phyloP scores from a whole-genome alignment of 2,797 vertebrate species.

The Tokudaia tokunoshimensis region DNA sequence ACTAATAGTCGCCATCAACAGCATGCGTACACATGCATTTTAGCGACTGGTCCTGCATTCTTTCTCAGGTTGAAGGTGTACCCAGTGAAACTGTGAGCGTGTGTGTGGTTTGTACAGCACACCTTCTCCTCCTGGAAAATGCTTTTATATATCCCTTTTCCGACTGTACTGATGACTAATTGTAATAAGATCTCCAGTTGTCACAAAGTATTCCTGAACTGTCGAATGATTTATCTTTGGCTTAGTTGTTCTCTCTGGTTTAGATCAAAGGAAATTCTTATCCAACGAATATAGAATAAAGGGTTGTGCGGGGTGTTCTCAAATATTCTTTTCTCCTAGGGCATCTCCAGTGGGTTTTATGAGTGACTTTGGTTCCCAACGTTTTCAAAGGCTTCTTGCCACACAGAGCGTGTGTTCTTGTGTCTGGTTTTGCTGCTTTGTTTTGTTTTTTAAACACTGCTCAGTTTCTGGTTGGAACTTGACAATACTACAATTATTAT shows the following conservation, averaged over 20 bases:
- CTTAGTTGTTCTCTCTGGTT: conserved; percentile 11
- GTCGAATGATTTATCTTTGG: conserved; percentile 8
- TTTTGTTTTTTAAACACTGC: conserved; percentile 10
- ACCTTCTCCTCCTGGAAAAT: neutral
- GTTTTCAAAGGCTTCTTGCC: neutral
- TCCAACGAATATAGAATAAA: neutral
- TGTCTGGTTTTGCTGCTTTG: neutral
- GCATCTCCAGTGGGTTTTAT: neutral
- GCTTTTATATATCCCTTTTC: neutral
- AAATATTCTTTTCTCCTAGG: neutral
- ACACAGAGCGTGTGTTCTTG: neutral
- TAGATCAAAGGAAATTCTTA: neutral
- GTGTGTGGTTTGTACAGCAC: neutral
- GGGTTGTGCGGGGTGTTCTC: neutral
- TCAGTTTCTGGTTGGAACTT: neutral
- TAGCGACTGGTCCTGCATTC: neutral
- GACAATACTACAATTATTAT: neutral
- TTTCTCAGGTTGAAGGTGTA: neutral
- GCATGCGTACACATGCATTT: neutral
- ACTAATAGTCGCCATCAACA: neutral
- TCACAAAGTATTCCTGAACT: conserved; percentile 13
- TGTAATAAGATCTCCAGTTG: neutral
- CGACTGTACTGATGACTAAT: neutral
- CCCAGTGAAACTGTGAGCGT: neutral
- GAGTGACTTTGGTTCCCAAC: neutral